A percentile compares a stretch with the other conserved stretches of the same genome.
These are phyloP conservation scores for Heliconius hewitsoni DNA, from an alignment of 1,140 invertebrate species.

Conservation along the genomic window DNA sequence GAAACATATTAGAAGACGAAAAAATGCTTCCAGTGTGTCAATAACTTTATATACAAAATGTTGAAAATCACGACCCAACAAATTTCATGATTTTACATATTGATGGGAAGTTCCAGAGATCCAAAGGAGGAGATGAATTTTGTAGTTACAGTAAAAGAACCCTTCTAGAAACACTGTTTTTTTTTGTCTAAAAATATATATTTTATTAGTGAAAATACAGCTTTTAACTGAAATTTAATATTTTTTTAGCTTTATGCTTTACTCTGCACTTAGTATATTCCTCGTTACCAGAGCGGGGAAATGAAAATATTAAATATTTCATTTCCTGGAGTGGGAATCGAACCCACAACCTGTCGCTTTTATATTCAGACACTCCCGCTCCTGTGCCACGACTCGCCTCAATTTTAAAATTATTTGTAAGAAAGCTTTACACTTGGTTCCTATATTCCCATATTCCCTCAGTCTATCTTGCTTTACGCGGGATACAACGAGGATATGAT, in stretches of 20 bases:
- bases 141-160: neutral
- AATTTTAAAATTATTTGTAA: no score
- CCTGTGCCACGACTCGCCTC: no score
- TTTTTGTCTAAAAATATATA: neutral
- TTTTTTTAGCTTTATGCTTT: no score
- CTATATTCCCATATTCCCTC: neutral
- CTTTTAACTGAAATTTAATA: no score
- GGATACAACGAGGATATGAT: neutral
- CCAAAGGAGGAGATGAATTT: neutral
- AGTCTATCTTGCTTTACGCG: neutral
- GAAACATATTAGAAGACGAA: neutral
- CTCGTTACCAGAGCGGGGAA: no score
- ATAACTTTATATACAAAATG: neutral
- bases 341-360: no score
- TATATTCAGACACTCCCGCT: no score
- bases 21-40: slow-evolving; percentile 30
- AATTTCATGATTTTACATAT: neutral
- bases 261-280: no score
- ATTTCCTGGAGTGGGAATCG: no score
- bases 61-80: slow-evolving; percentile 1
- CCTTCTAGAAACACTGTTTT: neutral
- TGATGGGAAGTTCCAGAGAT: neutral
- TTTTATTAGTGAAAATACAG: no score
- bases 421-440: neutral
- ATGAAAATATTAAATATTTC: no score